Base-by-base conservation (phyloP, 2,888 invertebrate genomes). In the Sphaeridia pumilis region DNA sequence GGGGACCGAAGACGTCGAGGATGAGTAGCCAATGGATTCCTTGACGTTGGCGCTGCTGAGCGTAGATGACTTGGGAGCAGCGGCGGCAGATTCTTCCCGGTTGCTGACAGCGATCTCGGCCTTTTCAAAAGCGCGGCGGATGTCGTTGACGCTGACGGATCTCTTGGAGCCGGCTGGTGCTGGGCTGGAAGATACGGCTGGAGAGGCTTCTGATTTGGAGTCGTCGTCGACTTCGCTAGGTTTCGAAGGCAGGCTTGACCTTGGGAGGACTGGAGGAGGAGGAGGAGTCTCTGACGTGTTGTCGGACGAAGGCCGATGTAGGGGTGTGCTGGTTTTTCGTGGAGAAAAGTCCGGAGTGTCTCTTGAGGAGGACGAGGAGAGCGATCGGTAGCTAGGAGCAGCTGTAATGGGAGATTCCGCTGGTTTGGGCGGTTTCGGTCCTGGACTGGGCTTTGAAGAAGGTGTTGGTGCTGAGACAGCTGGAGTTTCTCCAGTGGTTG, bases 91-190 rank as follows among this genome's bases (percentile, higher is more conserved):
- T 5, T 58, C 60, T 42, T 64, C 63, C 46, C 61, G 47, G 25
- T 56, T 46, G 27, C 58, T 55, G 3, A 65, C 61, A 24, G 58
- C 53, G 17, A 55, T 60, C 46, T 74, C 73, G 2, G 69, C 67
- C 58, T 72, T 73, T 57, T 80, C 79, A 61, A 80, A 75, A 41
- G 76, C 78, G 60, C 75, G 76, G 55, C 77, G 72, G 62, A 79
- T 74, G 63, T 78, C 78, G 49, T 74, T 77, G 1, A 79, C 78
- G 52, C 74, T 74, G 38, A 70, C 69, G 54, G 72, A 72, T 14
- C 71, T 58, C 31, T 62, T 62, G 2, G 60, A 56, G 0, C 49
- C 46, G 38, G 41, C 48, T 54, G 58, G 54, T 7, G 52, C 17
- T 20, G 17, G 17, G 4, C 5, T 5, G 10, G 38, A 38, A 5